These are phyloP conservation scores for Capra hircus DNA, from an alignment of 2,113 vertebrate genomes.

Conservation along the genomic window DNA sequence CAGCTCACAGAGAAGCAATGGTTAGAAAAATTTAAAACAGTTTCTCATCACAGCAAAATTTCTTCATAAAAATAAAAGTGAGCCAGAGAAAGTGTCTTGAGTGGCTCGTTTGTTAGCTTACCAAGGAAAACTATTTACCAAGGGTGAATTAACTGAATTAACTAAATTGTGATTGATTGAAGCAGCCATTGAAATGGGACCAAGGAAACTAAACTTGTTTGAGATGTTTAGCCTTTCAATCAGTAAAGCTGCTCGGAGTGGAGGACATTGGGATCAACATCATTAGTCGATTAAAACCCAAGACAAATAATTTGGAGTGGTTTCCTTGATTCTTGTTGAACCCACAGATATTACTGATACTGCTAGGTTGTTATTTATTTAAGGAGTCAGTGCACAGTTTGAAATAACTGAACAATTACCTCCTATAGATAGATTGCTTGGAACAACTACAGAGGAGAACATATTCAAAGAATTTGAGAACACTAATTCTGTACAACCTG, in stretches of 20 bases:
- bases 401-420: neutral
- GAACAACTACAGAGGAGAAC: neutral
- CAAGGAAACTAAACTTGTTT: neutral
- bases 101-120: neutral
- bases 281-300: neutral
- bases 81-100: neutral
- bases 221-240: neutral
- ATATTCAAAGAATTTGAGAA: slow-evolving; percentile 6
- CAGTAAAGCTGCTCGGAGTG: neutral
- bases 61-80: neutral
- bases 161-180: neutral
- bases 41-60: neutral
- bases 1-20: neutral
- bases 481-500: neutral
- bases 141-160: neutral
- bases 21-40: neutral
- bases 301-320: neutral
- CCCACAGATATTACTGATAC: neutral
- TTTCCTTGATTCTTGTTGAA: neutral
- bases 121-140: neutral
- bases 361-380: neutral
- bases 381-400: neutral
- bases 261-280: neutral
- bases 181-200: neutral
- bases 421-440: neutral